Base-by-base conservation (phyloP, 2,888 invertebrate species). In the Strigamia maritima region DNA sequence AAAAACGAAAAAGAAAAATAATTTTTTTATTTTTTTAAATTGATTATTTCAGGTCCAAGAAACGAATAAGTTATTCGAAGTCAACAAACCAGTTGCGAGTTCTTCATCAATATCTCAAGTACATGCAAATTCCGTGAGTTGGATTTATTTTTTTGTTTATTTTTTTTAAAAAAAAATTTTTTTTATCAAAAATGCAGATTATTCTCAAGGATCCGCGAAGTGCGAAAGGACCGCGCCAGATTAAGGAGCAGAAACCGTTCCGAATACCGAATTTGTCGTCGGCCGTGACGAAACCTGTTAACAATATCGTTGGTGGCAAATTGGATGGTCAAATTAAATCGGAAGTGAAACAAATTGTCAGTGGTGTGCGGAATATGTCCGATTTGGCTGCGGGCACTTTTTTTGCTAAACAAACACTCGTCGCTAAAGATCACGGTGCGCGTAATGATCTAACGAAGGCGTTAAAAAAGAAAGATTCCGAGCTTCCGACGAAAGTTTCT, bases 381-480 rank as follows among this genome's bases (percentile, higher is more conserved):
- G 24, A 19, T 60, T 2, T 35, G 31, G n/a, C 75, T 3, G 26
- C 75, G 8, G 22, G n/a, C n/a, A n/a, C 75, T 2, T n/a, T 26
- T 22, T 75, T 75, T 22, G 26, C 75, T 26, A 75, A 75, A 31
- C 28, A 75, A 35, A 75, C 31, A 75, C 60, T 60, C 24, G 22
- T 10, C 12, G 49, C 2, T 49, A n/a, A 14, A n/a, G 14, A 14
- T 49, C 14, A 60, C 8, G 19, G n/a, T 2, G 60, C 60, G 60
- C 60, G 60, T 60, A 60, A 60, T 10, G 60, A 60, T 4, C 2
- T n/a, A 6, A 24, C 24, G 8, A 60, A 60, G 19, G 60, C 16
- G 24, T 60, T 24, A 80, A 76, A 54, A 70, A 49, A 77, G 80
- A 76, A 49, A 77, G 35, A 65, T n/a, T 26, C n/a, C 44, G 38